phyloP scores from a whole-genome alignment of 2,113 vertebrate genomes.

The Ivindomyrus marchei region DNA sequence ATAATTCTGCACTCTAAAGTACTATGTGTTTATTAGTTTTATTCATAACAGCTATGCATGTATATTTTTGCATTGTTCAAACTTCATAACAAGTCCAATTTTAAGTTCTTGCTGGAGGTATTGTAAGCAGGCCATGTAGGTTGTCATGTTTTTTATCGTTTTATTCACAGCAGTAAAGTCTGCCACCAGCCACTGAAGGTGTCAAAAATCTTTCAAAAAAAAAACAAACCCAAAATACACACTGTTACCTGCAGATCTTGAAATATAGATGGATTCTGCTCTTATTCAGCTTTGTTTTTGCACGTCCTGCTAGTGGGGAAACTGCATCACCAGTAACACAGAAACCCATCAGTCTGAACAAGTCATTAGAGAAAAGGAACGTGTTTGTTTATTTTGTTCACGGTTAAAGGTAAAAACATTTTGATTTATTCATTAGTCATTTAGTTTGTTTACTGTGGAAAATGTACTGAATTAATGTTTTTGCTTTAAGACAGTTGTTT shows the following conservation, averaged over 20 bases:
- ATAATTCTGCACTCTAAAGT: background rate
- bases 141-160: background rate
- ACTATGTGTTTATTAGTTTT: background rate
- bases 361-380: background rate
- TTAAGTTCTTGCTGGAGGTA: background rate
- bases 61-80: background rate
- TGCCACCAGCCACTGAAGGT: background rate
- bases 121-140: background rate
- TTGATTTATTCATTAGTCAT: background rate
- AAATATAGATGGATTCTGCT: background rate
- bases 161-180: background rate
- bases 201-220: background rate
- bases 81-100: background rate
- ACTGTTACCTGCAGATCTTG: background rate
- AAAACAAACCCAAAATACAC: background rate
- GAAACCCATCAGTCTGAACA: background rate
- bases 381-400: background rate
- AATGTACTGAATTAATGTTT: background rate
- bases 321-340: background rate
- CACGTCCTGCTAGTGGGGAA: background rate
- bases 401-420: background rate
- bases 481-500: background rate
- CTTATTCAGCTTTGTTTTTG: background rate
- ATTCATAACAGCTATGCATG: background rate
- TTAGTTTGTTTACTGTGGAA: background rate